Evolutionary conservation across 2,888 invertebrate species (phyloP).

Genomic region (Zygogramma bicolorata): DNA sequence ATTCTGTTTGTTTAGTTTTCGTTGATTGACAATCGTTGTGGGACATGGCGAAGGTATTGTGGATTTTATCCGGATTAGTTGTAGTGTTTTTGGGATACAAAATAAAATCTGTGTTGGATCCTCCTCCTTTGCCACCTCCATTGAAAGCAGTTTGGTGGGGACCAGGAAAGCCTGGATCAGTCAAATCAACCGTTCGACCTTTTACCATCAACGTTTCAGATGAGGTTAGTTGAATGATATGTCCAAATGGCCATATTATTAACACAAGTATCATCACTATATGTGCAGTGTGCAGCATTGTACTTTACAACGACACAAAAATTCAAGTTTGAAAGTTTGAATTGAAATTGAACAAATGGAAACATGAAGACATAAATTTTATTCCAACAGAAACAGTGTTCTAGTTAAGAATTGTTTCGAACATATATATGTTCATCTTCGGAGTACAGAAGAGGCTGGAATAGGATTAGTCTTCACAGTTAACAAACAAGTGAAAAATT

Average conservation of each 20-base stretch:
- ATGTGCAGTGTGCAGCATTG: too few species aligned
- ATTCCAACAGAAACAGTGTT: too few species aligned
- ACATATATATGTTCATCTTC: too few species aligned
- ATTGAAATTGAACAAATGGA: too few species aligned
- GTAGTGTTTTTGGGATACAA: slow-evolving; percentile 20
- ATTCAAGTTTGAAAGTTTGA: too few species aligned
- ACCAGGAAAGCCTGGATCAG: slow-evolving; percentile 66
- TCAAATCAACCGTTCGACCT: slow-evolving; percentile 69
- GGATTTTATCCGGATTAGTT: slow-evolving; percentile 1
- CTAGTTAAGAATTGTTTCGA: too few species aligned
- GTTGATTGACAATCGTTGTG: background rate
- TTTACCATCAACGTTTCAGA: slow-evolving; percentile 73
- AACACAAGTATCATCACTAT: background rate
- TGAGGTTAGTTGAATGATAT: slow-evolving; percentile 67
- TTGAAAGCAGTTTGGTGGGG: slow-evolving; percentile 73
- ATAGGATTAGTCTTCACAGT: too few species aligned
- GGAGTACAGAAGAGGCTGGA: too few species aligned
- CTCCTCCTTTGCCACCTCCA: slow-evolving; percentile 47
- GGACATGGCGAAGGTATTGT: slow-evolving; percentile 13
- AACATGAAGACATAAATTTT: too few species aligned
- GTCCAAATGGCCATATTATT: background rate
- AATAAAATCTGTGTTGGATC: slow-evolving; percentile 8
- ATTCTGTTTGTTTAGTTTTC: background rate
- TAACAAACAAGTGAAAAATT: too few species aligned
- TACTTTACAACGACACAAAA: too few species aligned